phyloP scores from a whole-genome alignment of 2,797 vertebrate genomes.

The Limosa lapponica region DNA sequence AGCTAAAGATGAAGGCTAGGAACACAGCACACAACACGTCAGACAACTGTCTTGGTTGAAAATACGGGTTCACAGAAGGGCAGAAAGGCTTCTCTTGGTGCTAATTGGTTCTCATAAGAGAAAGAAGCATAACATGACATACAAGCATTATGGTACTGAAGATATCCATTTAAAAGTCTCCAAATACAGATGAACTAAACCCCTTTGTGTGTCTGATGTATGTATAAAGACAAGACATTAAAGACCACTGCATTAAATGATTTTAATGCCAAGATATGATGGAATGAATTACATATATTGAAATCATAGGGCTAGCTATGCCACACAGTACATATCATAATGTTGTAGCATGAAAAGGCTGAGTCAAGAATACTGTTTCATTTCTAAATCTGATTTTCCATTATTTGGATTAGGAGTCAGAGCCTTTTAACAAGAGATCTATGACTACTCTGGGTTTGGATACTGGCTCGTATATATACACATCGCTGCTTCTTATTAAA shows the following conservation, averaged over 20 bases:
- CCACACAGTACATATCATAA: neutral
- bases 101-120: neutral
- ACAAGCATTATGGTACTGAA: neutral
- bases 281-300: neutral
- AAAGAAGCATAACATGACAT: neutral
- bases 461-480: neutral
- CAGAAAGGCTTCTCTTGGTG: neutral
- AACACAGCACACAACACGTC: neutral
- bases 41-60: neutral
- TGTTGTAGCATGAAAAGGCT: neutral
- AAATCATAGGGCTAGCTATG: neutral
- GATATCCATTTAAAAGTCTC: neutral
- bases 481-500: neutral
- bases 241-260: neutral
- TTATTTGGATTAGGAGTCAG: slow-evolving; percentile 14
- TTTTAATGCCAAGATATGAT: neutral
- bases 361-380: neutral
- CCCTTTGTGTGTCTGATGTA: neutral
- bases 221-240: neutral
- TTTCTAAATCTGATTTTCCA: neutral
- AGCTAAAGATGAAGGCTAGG: neutral
- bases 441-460: neutral
- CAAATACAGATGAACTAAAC: neutral
- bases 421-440: neutral
- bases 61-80: neutral